Evolutionary conservation across 2,888 invertebrate species (phyloP).

Genomic region (Scelioninae gen. 2): DNA sequence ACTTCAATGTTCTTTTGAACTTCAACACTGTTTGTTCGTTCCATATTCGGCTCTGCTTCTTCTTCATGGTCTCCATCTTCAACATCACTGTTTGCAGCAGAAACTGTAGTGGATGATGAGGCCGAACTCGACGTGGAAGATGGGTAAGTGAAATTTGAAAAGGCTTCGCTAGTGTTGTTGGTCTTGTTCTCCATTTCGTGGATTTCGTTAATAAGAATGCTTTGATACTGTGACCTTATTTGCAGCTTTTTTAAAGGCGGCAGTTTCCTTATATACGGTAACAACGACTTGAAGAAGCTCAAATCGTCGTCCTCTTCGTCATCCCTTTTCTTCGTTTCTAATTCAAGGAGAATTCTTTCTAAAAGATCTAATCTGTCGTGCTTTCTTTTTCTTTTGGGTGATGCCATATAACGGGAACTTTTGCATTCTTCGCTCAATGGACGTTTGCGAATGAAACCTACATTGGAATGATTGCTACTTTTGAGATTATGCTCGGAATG

Average conservation of each 20-base stretch:
- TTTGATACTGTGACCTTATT: slow-evolving; percentile 49
- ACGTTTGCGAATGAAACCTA: slow-evolving; percentile 29
- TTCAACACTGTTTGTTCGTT: too few species aligned
- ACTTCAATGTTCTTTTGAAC: slow-evolving; percentile 20
- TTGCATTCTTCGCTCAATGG: slow-evolving; percentile 1
- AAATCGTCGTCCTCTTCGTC: slow-evolving; percentile 54
- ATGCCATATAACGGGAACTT: background rate
- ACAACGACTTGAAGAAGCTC: slow-evolving; percentile 50
- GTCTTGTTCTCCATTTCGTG: slow-evolving; percentile 44
- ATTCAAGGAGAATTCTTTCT: slow-evolving; percentile 42
- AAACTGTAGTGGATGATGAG: slow-evolving; percentile 37
- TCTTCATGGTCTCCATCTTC: slow-evolving; percentile 35
- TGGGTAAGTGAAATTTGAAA: slow-evolving; percentile 54
- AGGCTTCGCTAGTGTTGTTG: slow-evolving; percentile 39
- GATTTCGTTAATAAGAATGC: slow-evolving; percentile 54
- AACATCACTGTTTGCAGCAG: slow-evolving; percentile 43
- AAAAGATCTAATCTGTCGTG: slow-evolving; percentile 46
- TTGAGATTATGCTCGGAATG: slow-evolving; percentile 32
- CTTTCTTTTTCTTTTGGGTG: slow-evolving; percentile 40
- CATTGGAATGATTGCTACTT: slow-evolving; percentile 20
- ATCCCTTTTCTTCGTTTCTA: slow-evolving; percentile 42
- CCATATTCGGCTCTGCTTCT: too few species aligned
- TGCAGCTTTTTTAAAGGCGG: slow-evolving; percentile 53
- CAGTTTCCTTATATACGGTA: slow-evolving; percentile 53
- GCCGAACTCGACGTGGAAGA: slow-evolving; percentile 49